These are phyloP conservation scores for Pseudorhombus dupliciocellatus DNA, from an alignment of 2,113 vertebrate genomes.

Conservation along the genomic window DNA sequence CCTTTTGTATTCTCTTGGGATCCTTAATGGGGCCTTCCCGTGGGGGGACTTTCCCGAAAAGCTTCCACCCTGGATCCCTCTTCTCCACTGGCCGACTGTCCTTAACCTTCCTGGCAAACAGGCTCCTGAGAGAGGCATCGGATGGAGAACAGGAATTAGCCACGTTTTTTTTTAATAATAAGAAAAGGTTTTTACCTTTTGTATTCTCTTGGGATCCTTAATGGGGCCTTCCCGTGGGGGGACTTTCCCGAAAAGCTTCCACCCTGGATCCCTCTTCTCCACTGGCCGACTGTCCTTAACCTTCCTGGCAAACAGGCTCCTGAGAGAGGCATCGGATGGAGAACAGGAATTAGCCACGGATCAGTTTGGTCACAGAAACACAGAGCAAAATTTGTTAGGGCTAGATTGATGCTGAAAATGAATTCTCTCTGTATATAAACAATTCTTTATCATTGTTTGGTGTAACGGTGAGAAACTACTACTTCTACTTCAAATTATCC, in stretches of 20 bases:
- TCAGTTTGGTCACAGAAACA: neutral
- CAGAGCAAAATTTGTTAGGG: neutral
- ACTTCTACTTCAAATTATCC: neutral
- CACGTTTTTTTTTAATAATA: too few relatives aligned
- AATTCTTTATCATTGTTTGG: neutral
- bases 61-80: slow-evolving; percentile 88
- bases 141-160: slow-evolving; percentile 10
- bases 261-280: slow-evolving; percentile 85
- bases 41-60: slow-evolving; percentile 88
- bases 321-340: slow-evolving; percentile 61
- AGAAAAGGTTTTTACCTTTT: slow-evolving; percentile 83
- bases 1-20: slow-evolving; percentile 85
- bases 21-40: slow-evolving; percentile 84
- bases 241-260: slow-evolving; percentile 92
- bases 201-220: slow-evolving; percentile 84
- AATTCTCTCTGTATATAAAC: too few relatives aligned
- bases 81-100: slow-evolving; percentile 81
- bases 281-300: slow-evolving; percentile 81
- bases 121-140: slow-evolving; percentile 80
- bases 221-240: slow-evolving; percentile 81
- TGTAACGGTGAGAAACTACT: neutral
- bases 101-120: slow-evolving; percentile 88
- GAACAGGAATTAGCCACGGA: neutral
- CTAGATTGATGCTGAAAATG: too few relatives aligned
- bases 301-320: slow-evolving; percentile 90